Conservation (phyloP, 2,797 vertebrate species). For the Phrynocephalus guinanensis region DNA sequence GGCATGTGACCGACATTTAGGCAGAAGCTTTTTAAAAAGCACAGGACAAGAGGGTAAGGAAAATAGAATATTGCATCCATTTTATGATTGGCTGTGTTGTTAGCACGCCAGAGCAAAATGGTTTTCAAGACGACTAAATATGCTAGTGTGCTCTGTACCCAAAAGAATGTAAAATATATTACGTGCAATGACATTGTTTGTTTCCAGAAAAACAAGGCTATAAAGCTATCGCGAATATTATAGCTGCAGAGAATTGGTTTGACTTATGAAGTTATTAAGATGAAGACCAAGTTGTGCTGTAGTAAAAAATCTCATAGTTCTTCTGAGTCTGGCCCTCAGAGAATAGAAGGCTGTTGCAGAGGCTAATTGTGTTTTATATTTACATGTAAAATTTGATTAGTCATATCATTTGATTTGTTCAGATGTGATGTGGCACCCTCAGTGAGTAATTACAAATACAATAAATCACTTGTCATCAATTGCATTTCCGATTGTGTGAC, state of each 20-base stretch:
- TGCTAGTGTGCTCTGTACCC: not conserved
- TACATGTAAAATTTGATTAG: constrained; percentile 8
- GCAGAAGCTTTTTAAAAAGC: constrained; percentile 30
- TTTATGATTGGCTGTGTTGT: constrained; percentile 13
- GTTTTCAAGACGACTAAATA: not conserved
- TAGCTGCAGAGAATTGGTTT: constrained; percentile 5
- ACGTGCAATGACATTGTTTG: not conserved
- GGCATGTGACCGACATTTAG: constrained; percentile 46
- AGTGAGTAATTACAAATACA: constrained; percentile 9
- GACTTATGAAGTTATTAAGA: constrained; percentile 32
- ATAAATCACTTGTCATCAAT: constrained; percentile 8
- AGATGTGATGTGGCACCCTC: not conserved
- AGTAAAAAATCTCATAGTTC: not conserved
- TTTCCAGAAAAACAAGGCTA: constrained; percentile 21
- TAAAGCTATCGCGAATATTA: constrained; percentile 22
- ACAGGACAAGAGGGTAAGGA: not conserved
- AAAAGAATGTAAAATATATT: constrained; percentile 18
- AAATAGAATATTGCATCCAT: not conserved
- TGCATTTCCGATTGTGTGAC: not conserved
- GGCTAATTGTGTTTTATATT: constrained; percentile 24
- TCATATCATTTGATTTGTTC: constrained; percentile 20
- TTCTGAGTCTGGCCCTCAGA: not conserved
- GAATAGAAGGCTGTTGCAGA: constrained; percentile 7
- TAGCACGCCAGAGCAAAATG: constrained; percentile 22
- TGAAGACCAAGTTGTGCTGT: constrained; percentile 4